Evolutionary conservation across 2,797 vertebrate genomes (phyloP), one percentile per base, ranked within the genome.

Genomic region (Antennarius maculatus): DNA sequence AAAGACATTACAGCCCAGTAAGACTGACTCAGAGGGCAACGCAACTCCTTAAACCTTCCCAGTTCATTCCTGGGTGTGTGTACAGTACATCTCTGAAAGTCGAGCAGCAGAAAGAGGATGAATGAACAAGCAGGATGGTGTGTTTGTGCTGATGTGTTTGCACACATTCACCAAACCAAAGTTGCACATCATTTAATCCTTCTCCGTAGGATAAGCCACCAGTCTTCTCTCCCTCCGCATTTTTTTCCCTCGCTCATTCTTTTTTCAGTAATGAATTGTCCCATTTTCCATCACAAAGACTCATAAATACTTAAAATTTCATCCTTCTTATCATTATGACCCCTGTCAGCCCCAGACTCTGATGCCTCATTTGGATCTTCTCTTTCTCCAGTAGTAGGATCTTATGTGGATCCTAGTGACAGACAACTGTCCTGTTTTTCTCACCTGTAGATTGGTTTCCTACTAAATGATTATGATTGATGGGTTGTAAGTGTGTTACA

Each of bases 1-100:
- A 80, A 91, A 90, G 86, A 86, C 84, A 86, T 91, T 91, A 88
- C 72, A 77, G 82, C 74, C 70, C 70, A 80, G 80, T 88, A 81
- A 85, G 84, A 80, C 76, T 56, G 75, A 82, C 82, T 90, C 76
- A 79, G 74, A 84, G 86, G 83, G 71, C 79, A 74, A 34, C 51
- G 1, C 67, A 45, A 84, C 82, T 86, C 84, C 81, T 92, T 91
- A 88, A 91, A 88, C 86, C 80, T 74, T 68, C 74, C 85, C 85
- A 87, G 81, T 78, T 74, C 78, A 74, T 49, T 74, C 51, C 57
- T 78, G 69, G 50, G 57, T 86, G 74, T 69, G 80, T 80, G 65
- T 48, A 61, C 27, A 27, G 65, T 48, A 61, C 27, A 27, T 53
- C 34, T 64, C 67, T 70, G 12, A 46, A 59, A 52, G 64, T 39